Evolutionary conservation across 2,113 vertebrate genomes (phyloP), one percentile per base, ranked within the genome.

Genomic region (Melospiza melodia): DNA sequence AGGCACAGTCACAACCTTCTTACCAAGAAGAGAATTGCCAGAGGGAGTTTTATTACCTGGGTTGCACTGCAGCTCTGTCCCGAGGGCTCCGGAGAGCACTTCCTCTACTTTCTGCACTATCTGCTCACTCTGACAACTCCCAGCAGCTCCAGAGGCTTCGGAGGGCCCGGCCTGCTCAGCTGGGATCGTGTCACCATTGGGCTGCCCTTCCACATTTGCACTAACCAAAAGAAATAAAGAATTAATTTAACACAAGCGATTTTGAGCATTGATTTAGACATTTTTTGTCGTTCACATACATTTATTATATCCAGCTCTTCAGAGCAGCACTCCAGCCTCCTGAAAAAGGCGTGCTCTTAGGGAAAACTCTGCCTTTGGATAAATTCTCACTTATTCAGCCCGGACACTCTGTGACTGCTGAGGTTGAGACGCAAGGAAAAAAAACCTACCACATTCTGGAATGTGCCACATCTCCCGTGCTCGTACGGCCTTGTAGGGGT

Each of bases 61-160:
- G 84, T 97, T 98, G 94, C 95, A 97, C 81, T 97, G 98, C 51
- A 98, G 94, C 72, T 98, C 98, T 78, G 98, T 97, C 92, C 97
- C 98, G 95, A 98, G 96, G 94, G 98, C 97, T 93, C 98, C 98
- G 66, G 98, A 97, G 93, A 98, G 97, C 63, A 98, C 98, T 96
- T 98, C 97, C 93, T 98, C 98, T 96, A 98, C 97, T 93, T 98
- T 98, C 95, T 98, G 98, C 54, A 98, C 97, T 90, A 98, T 97
- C 91, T 98, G 97, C 95, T 98, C 98, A 96, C 97, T 97, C 90
- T 97, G 97, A 93, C 97, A 97, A 76, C 85, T 97, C 94, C 97
- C 97, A 84, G 98, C 95, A 87, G 94, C 97, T 97, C 93, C 97
- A 68, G 97, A 96, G 72, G 97, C 97, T 97, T 98, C 97, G 15